Evolutionary conservation across 2,888 invertebrate species (phyloP).

Genomic region (Diachrysia chrysitis): DNA sequence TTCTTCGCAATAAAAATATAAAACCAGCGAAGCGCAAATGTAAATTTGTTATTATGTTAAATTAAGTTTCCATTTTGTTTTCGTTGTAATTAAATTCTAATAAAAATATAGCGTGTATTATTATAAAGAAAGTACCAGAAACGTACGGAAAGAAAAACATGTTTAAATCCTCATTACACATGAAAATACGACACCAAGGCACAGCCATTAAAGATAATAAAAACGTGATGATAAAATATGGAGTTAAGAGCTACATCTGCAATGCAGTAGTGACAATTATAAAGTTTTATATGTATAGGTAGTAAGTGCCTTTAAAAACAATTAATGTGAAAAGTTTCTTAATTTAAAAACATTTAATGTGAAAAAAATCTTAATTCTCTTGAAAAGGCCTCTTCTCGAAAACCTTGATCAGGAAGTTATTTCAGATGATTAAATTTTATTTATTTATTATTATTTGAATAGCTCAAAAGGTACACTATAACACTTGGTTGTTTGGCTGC

Average conservation of each 20-base stretch:
- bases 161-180: constrained; percentile 4
- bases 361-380: too few species aligned
- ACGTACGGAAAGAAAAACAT: not conserved
- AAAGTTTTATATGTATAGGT: not conserved
- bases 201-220: constrained; percentile 2
- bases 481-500: too few species aligned
- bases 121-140: not conserved
- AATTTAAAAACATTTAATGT: too few species aligned
- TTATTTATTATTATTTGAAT: too few species aligned
- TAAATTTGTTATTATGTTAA: not conserved
- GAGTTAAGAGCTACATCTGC: not conserved
- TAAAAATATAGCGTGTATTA: not conserved
- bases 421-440: too few species aligned
- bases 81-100: not conserved
- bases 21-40: not conserved
- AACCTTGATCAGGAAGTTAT: too few species aligned
- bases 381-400: too few species aligned
- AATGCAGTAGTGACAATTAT: not conserved
- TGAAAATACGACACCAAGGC: constrained; percentile 1
- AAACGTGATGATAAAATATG: not conserved
- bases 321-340: too few species aligned
- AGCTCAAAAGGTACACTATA: too few species aligned
- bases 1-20: constrained; percentile 28
- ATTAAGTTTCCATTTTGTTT: not conserved
- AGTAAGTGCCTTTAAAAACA: too few species aligned